phyloP scores from a whole-genome alignment of 1,140 invertebrate species.

The Drosophila melanica region DNA sequence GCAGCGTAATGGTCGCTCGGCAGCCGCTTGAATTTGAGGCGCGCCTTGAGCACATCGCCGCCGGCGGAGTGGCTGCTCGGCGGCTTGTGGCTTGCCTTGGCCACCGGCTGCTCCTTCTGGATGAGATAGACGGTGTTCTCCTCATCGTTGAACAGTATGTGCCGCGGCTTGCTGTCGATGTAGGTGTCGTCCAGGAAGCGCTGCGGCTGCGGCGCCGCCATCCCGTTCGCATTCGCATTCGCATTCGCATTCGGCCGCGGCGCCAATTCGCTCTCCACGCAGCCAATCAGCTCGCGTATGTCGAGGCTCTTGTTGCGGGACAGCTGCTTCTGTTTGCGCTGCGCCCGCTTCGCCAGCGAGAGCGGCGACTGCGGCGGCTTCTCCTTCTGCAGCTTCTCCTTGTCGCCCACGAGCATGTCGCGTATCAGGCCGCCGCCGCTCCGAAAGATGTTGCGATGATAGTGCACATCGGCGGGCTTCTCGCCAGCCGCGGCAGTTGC shows the following conservation, averaged over 20 bases:
- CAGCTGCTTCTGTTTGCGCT: conserved; percentile 62
- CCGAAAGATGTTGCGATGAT: conserved; percentile 77
- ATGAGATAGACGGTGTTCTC: conserved; percentile 81
- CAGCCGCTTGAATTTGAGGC: conserved; percentile 74
- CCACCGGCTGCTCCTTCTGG: conserved; percentile 76
- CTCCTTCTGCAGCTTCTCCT: conserved; percentile 72
- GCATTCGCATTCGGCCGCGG: conserved; percentile 5
- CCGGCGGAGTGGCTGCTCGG: conserved; percentile 8
- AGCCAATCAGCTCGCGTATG: conserved; percentile 74
- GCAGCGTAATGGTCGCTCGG: conserved; percentile 58
- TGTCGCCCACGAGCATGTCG: conserved; percentile 71
- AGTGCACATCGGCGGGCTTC: conserved; percentile 60
- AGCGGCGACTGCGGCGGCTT: conserved; percentile 62
- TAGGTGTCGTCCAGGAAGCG: conserved; percentile 81
- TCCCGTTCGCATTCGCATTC: not conserved
- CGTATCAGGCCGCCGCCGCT: conserved; percentile 77
- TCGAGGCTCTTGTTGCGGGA: conserved; percentile 78
- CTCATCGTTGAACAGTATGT: conserved; percentile 81
- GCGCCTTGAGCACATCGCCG: conserved; percentile 65
- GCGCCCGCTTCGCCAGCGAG: conserved; percentile 47
- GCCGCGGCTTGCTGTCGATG: conserved; percentile 75
- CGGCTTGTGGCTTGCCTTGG: conserved; percentile 48
- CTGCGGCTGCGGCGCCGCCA: conserved; percentile 8
- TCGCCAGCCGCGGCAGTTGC: conserved; percentile 10
- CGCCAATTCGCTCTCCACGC: conserved; percentile 61